Evolutionary conservation across 2,888 invertebrate genomes (phyloP).

Genomic region (Cordilura impudica): DNA sequence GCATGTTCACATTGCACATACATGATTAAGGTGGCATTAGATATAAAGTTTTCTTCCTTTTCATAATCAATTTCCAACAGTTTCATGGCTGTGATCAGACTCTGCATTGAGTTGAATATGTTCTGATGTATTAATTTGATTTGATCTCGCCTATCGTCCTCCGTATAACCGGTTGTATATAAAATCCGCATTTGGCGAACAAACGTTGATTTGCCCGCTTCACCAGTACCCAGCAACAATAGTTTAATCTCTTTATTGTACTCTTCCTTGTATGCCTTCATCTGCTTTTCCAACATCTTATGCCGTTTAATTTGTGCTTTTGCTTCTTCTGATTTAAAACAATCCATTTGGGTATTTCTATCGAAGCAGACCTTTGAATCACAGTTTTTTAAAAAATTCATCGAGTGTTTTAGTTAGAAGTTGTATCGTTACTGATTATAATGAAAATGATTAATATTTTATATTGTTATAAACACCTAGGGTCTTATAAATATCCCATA

Average conservation of each 20-base stretch:
- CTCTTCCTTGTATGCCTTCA: slow-evolving; percentile 28
- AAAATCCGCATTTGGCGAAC: slow-evolving; percentile 55
- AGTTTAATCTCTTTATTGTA: slow-evolving; percentile 47
- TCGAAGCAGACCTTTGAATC: too few relatives aligned
- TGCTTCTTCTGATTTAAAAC: slow-evolving; percentile 1
- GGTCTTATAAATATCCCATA: too few relatives aligned
- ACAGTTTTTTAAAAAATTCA: not conserved
- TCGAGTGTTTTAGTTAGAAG: not conserved
- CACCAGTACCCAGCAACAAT: slow-evolving; percentile 46
- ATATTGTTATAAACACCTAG: too few relatives aligned
- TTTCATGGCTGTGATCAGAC: slow-evolving; percentile 47
- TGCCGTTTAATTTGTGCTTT: not conserved
- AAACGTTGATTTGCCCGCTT: slow-evolving; percentile 56
- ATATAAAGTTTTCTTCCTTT: slow-evolving; percentile 9
- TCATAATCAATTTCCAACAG: slow-evolving; percentile 37
- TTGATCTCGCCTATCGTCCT: slow-evolving; percentile 6
- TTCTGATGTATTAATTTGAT: slow-evolving; percentile 49
- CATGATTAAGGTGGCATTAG: slow-evolving; percentile 13
- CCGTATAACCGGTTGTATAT: slow-evolving; percentile 36
- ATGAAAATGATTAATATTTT: too few relatives aligned
- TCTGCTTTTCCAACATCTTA: slow-evolving; percentile 7
- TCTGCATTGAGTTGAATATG: slow-evolving; percentile 41
- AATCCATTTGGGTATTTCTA: not conserved
- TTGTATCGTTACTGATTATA: not conserved
- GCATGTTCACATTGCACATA: not conserved